Evolutionary conservation across 30 jellyfish, hydroid and myxozoan genomes (phyloP).

Genomic region (Nemopilema nomurai): DNA sequence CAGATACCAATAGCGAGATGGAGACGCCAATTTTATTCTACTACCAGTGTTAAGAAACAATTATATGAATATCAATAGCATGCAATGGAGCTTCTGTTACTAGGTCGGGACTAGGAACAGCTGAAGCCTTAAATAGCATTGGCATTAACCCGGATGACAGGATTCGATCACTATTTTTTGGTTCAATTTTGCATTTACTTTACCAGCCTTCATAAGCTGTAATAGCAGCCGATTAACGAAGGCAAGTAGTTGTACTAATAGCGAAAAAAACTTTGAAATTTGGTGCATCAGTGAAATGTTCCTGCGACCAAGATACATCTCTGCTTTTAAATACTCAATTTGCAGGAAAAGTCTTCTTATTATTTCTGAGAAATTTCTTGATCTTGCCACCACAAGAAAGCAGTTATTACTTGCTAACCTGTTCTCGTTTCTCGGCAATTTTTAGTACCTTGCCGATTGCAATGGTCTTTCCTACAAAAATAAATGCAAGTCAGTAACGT

Average conservation of each 20-base stretch:
- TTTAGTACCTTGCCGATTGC: slow-evolving; percentile 96
- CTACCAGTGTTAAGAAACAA: too few species aligned
- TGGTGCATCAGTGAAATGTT: background rate
- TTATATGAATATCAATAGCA: too few species aligned
- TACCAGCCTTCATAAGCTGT: background rate
- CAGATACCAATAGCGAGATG: too few species aligned
- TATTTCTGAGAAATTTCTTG: background rate
- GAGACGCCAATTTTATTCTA: too few species aligned
- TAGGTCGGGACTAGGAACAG: too few species aligned
- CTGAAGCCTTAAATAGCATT: background rate
- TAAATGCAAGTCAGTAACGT: background rate
- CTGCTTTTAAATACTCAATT: background rate
- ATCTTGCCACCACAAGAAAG: background rate
- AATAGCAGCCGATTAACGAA: background rate
- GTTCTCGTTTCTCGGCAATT: slow-evolving; percentile 60
- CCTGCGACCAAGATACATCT: background rate
- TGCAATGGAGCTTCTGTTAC: too few species aligned
- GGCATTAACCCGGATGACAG: too few species aligned
- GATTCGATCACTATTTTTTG: too few species aligned
- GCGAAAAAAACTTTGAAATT: background rate
- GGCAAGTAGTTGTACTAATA: background rate
- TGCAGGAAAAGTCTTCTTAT: background rate
- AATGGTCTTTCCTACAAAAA: slow-evolving; percentile 78
- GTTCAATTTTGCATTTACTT: background rate
- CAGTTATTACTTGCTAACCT: background rate